A percentile compares a stretch with the other conserved stretches of the same genome.
These are phyloP conservation scores for Eurypyga helias DNA, from an alignment of 2,113 vertebrate species.

Conservation along the genomic window DNA sequence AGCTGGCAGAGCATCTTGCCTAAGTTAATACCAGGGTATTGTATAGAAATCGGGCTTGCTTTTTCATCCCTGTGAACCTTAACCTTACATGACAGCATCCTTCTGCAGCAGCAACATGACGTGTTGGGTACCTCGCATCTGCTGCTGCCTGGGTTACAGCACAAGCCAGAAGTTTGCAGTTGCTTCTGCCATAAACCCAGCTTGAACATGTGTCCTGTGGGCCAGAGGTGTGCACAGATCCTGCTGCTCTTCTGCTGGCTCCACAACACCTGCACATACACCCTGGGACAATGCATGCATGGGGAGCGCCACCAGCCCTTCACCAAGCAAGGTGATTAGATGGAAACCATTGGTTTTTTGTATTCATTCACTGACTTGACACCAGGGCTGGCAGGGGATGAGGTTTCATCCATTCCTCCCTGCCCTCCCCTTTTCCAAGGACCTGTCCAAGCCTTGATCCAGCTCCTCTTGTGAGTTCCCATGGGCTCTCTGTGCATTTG, in stretches of 20 bases:
- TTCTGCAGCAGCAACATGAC: accelerated
- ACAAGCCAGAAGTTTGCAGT: background rate
- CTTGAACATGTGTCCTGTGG: background rate
- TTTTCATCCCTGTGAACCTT: too few species aligned
- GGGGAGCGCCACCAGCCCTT: background rate
- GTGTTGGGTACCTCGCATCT: accelerated
- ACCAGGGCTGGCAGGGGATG: background rate
- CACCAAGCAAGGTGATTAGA: too few species aligned
- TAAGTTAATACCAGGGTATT: too few species aligned
- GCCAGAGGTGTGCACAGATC: too few species aligned
- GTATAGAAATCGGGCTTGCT: background rate
- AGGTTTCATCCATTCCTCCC: background rate
- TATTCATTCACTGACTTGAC: background rate
- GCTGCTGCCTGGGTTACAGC: background rate
- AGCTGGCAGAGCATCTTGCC: background rate
- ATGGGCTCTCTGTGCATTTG: background rate
- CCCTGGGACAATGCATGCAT: accelerated
- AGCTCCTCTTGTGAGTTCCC: background rate
- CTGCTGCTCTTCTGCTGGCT: background rate
- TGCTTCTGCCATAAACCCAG: background rate
- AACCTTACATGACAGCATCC: background rate
- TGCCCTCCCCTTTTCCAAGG: background rate
- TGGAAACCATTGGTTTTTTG: background rate
- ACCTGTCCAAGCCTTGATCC: background rate
- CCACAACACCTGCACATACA: background rate